Conservation (phyloP, 37 sponge, comb jelly and placozoan species). For the Spongilla lacustris region DNA sequence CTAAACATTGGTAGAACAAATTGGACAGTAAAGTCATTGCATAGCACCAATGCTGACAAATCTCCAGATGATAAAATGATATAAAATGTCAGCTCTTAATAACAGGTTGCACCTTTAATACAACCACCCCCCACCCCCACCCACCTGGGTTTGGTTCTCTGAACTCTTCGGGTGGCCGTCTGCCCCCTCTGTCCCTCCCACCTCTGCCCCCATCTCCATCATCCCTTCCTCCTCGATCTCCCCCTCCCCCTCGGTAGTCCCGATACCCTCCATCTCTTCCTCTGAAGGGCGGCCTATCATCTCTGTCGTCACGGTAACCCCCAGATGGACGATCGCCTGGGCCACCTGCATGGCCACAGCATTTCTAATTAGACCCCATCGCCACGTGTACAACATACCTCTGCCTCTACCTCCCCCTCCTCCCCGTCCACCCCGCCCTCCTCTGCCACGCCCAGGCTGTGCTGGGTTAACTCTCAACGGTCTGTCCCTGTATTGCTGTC, state of each 20-base stretch:
- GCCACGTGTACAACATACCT: conserved; percentile 10
- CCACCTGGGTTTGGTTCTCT: conserved; percentile 72
- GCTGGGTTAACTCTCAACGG: conserved; percentile 70
- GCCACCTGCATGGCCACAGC: conserved; percentile 16
- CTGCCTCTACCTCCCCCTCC: conserved; percentile 58
- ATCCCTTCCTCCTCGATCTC: conserved; percentile 18
- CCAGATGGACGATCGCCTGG: not conserved
- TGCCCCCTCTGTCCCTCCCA: conserved; percentile 18
- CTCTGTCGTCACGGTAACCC: not conserved
- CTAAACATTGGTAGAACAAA: too few relatives aligned
- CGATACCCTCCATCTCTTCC: conserved; percentile 30
- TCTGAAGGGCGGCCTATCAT: conserved; percentile 6
- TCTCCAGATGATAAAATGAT: too few relatives aligned
- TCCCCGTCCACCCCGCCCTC: conserved; percentile 50
- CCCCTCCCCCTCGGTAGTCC: conserved; percentile 28
- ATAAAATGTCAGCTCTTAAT: too few relatives aligned
- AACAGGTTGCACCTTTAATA: too few relatives aligned
- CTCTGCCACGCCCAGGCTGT: conserved; percentile 51
- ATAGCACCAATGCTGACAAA: too few relatives aligned
- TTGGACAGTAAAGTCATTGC: too few relatives aligned
- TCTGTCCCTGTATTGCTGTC: conserved; percentile 65
- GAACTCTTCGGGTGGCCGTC: conserved; percentile 47
- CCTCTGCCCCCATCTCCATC: conserved; percentile 12
- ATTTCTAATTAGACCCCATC: not conserved
- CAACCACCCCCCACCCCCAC: not conserved